Conservation (phyloP, 2,113 vertebrate genomes). For the Phyllostomus hastatus region DNA sequence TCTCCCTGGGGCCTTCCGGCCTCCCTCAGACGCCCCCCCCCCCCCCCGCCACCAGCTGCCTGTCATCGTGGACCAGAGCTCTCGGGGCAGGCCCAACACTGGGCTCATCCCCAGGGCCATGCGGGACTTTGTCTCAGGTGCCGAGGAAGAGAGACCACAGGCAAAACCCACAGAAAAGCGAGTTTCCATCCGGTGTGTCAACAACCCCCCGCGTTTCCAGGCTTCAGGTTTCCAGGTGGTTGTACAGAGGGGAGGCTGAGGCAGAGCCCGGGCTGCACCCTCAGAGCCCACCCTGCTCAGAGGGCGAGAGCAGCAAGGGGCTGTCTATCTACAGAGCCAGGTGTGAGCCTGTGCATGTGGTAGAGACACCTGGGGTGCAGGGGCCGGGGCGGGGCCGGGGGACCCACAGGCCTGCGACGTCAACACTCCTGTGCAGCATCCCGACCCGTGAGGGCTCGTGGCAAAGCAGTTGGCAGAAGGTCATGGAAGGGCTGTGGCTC, state of each 20-base stretch:
- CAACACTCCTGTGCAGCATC: neutral
- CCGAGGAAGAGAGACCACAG: neutral
- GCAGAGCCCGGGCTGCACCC: neutral
- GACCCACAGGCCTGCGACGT: accelerated
- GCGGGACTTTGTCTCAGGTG: neutral
- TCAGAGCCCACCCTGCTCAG: too few species aligned
- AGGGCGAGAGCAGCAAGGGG: accelerated
- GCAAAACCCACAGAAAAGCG: neutral
- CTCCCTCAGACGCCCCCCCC: neutral
- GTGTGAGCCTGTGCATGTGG: neutral
- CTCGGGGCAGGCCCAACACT: accelerated
- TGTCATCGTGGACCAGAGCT: neutral
- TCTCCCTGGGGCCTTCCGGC: neutral
- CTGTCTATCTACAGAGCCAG: accelerated
- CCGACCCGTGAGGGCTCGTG: accelerated
- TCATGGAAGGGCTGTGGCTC: neutral
- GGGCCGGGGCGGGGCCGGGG: neutral
- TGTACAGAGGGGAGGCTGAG: neutral
- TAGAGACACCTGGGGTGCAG: neutral
- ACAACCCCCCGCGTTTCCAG: neutral
- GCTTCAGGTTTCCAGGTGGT: neutral
- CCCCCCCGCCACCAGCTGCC: neutral
- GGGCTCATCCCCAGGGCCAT: too few species aligned
- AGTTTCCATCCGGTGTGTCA: neutral
- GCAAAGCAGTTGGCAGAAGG: neutral